These are phyloP conservation scores for Eptatretus burgeri DNA, from an alignment of 2,113 vertebrate species.

Conservation along the genomic window DNA sequence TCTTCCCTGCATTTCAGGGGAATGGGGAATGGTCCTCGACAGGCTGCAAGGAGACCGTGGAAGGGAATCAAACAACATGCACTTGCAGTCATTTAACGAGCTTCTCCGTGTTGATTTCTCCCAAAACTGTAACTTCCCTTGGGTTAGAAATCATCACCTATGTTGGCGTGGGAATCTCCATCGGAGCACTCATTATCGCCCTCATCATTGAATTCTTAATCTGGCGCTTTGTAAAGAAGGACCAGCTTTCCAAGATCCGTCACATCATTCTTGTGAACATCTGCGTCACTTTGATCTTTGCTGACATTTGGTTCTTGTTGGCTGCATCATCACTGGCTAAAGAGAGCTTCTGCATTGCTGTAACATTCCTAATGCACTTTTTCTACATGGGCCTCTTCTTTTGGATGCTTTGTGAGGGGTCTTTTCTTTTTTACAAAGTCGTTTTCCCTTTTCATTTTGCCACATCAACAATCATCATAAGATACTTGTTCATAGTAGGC, in stretches of 20 bases:
- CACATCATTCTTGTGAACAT: slow-evolving; percentile 45
- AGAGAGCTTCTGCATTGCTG: slow-evolving; percentile 19
- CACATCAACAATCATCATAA: slow-evolving; percentile 23
- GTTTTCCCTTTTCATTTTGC: slow-evolving; percentile 21
- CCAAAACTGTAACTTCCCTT: rapidly evolving
- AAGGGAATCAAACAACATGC: slow-evolving; percentile 16
- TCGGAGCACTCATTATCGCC: slow-evolving; percentile 30
- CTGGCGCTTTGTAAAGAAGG: slow-evolving; percentile 28
- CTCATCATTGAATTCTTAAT: slow-evolving; percentile 25
- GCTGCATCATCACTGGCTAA: slow-evolving; percentile 7
- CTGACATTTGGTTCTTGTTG: slow-evolving; percentile 39
- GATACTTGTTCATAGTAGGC: slow-evolving; percentile 25
- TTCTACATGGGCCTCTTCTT: slow-evolving; percentile 62
- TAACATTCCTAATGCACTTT: slow-evolving; percentile 47
- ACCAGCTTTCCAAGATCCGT: slow-evolving; percentile 34
- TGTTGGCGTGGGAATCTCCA: slow-evolving; percentile 29
- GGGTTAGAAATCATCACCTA: slow-evolving; percentile 21
- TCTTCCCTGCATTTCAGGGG: no score
- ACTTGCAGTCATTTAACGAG: slow-evolving; percentile 29
- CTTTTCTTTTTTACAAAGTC: slow-evolving; percentile 38
- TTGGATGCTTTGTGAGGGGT: slow-evolving; percentile 48
- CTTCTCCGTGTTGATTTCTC: slow-evolving; percentile 49
- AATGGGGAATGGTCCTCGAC: no score
- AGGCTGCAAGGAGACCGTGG: neutral
- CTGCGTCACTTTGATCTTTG: slow-evolving; percentile 24